A percentile compares a stretch with the other conserved stretches of the same genome.
These are phyloP conservation scores for Oreochromis tanganicae DNA, from an alignment of 2,113 vertebrate genomes.

Conservation along the genomic window DNA sequence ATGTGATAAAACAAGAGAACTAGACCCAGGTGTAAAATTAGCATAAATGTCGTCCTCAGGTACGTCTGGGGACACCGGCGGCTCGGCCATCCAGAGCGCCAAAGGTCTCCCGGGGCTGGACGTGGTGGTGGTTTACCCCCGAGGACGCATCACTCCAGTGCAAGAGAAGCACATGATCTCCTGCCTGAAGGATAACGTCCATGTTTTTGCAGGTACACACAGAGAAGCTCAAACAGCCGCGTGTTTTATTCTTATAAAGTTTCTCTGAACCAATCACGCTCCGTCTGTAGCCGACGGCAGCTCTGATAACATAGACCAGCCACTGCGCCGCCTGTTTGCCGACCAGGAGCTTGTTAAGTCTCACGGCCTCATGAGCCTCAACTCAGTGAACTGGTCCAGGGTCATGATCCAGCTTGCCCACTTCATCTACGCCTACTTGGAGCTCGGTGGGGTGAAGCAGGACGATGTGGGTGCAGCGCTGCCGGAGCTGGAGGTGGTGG, in stretches of 20 bases:
- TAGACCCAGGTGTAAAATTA: background rate
- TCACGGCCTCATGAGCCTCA: conserved; percentile 84
- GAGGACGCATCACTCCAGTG: conserved; percentile 76
- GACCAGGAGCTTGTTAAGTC: conserved; percentile 75
- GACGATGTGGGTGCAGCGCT: conserved; percentile 43
- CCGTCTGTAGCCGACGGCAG: conserved; percentile 80
- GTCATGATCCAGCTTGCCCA: conserved; percentile 88
- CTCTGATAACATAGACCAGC: conserved; percentile 85
- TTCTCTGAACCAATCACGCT: background rate
- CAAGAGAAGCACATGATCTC: conserved; percentile 95
- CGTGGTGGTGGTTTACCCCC: conserved; percentile 83
- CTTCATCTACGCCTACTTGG: conserved; percentile 86
- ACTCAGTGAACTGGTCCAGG: conserved; percentile 90
- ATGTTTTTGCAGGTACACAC: conserved; percentile 81
- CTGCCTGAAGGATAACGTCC: conserved; percentile 82
- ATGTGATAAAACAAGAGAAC: background rate
- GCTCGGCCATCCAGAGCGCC: conserved; percentile 84
- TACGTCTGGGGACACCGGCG: conserved; percentile 91
- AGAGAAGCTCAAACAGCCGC: background rate
- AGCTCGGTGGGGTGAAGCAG: conserved; percentile 77
- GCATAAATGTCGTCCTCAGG: conserved; percentile 62
- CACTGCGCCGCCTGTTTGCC: conserved; percentile 78
- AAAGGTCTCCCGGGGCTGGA: conserved; percentile 78
- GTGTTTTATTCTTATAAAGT: background rate
- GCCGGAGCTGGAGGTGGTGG: conserved; percentile 82